Evolutionary conservation across 2,113 vertebrate species (phyloP), one percentile per base, ranked within the genome.

Genomic region (Leiothrix lutea): DNA sequence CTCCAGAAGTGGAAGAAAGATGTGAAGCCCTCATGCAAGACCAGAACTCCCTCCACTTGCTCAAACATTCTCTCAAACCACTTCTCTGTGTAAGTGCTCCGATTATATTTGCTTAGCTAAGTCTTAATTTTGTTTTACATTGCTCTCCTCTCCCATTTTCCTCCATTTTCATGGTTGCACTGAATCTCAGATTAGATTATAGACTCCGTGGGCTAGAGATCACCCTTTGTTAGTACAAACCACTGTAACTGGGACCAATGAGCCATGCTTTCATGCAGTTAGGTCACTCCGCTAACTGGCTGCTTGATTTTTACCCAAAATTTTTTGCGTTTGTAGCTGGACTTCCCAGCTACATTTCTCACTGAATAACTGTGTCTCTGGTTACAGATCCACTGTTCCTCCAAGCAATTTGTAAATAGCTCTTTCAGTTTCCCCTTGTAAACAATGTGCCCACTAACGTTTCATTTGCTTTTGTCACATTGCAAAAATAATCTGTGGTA

Each of bases 391-490:
- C n/a, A 8, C 64, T 23, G 13, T 20, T 69, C 58, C 80, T 90
- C 71, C 40, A 26, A 86, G 44, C 0, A 0, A 25, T 21, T 40
- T 1, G 0, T 40, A 64, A 70, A 44, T 4, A 36, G 12, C 62
- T 73, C 13, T 73, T 90, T 66, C 60, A 1, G 7, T 74, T 90
- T 86, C 58, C 14, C 38, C 54, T 38, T 25, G 50, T 19, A 75
- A 84, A 25, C 22, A 17, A 5, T 22, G 28, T 50, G 75, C 26
- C 35, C 19, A 7, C 47, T 86, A 33, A 24, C 2, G 2, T 36
- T 78, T 48, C 33, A 2, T 79, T 85, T 21, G 8, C 71, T 77
- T 72, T 64, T 75, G 33, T 57, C 38, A 14, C 8, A 0, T 62
- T 73, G 31, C 81, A 66, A 31, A 69, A 87, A 35, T 6, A 44